These are phyloP conservation scores for Dastarcus helophoroides DNA, from an alignment of 2,888 invertebrate species.

Conservation along the genomic window DNA sequence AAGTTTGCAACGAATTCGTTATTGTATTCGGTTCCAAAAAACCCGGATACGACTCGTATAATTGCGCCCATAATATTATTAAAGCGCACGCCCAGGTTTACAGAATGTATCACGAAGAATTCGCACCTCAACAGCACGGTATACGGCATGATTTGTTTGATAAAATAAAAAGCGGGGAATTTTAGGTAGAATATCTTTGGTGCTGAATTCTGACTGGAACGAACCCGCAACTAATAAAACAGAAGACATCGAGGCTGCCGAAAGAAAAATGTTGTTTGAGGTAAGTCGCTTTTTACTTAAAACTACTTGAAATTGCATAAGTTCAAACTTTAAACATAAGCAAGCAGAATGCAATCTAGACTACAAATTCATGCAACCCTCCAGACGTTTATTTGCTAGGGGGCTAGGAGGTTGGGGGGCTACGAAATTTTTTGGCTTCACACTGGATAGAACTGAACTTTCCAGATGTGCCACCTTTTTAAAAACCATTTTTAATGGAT, in stretches of 20 bases:
- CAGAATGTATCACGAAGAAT: conserved; percentile 33
- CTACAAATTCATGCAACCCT: too few species aligned
- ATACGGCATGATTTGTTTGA: conserved; percentile 14
- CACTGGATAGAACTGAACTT: too few species aligned
- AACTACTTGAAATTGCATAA: too few species aligned
- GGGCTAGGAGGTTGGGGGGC: too few species aligned
- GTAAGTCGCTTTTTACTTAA: too few species aligned
- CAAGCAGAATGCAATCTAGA: too few species aligned
- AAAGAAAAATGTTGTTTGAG: conserved; percentile 41
- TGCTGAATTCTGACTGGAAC: conserved; percentile 40
- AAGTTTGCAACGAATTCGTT: conserved; percentile 16
- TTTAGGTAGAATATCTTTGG: conserved; percentile 44
- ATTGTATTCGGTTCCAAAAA: conserved; percentile 17
- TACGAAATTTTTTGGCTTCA: too few species aligned
- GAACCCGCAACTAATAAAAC: conserved; percentile 37
- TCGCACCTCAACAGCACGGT: conserved; percentile 20
- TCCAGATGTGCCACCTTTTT: too few species aligned
- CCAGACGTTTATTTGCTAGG: too few species aligned
- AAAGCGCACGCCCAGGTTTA: conserved; percentile 38
- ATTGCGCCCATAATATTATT: conserved; percentile 40
- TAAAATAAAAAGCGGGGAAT: conserved; percentile 5
- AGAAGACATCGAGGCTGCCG: conserved; percentile 40
- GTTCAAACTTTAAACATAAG: too few species aligned
- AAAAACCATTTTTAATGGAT: too few species aligned
- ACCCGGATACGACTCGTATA: conserved; percentile 44